A percentile compares a stretch with the other conserved stretches of the same genome.
phyloP scores from a whole-genome alignment of 2,113 vertebrate genomes.

The Chionis minor region DNA sequence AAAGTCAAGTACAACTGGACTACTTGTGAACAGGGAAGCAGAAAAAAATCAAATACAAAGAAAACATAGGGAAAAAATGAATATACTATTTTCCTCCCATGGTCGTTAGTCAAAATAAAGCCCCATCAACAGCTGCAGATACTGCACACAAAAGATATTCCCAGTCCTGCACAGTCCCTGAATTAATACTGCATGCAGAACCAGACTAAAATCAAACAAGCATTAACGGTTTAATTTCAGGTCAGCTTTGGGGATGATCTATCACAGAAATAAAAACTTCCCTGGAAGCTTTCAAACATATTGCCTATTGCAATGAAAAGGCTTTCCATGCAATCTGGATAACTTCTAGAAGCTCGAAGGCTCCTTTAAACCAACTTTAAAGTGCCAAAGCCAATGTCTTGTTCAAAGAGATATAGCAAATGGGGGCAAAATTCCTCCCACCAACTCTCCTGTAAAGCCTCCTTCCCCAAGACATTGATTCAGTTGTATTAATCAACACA shows the following conservation, averaged over 20 bases:
- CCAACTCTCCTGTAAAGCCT: not conserved
- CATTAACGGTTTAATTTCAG: not conserved
- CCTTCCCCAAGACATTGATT: not conserved
- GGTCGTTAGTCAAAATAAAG: not conserved
- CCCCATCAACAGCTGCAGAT: not conserved
- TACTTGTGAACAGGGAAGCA: not conserved
- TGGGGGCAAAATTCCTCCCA: not conserved
- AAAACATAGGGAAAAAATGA: not conserved
- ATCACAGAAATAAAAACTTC: not conserved
- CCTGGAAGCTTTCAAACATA: not conserved
- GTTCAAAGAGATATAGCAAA: not conserved
- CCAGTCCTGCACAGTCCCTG: not conserved
- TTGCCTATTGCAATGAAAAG: not conserved
- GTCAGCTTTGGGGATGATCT: not conserved
- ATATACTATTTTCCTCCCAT: not conserved
- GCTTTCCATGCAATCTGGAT: not conserved
- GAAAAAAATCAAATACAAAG: not conserved
- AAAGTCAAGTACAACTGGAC: not conserved
- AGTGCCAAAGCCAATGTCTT: not conserved
- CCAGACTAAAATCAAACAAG: not conserved
- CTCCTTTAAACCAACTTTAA: not conserved
- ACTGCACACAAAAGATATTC: not conserved
- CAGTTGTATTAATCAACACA: not conserved
- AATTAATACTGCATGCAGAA: not conserved
- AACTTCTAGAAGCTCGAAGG: not conserved